Evolutionary conservation across 2,113 vertebrate genomes (phyloP).

Genomic region (Oostethus manadensis): DNA sequence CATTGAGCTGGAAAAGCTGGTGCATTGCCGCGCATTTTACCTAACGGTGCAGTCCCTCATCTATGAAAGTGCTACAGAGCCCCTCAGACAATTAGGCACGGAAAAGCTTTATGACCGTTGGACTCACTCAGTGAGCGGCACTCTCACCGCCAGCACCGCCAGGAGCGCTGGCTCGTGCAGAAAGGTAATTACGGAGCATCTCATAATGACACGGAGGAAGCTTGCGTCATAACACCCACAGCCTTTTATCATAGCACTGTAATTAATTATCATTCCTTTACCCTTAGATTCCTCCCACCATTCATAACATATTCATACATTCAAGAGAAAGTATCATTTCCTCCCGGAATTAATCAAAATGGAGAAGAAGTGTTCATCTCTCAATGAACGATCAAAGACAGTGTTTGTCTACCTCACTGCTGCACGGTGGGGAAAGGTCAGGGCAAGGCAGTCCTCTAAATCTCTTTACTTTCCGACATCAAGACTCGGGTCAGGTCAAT

Average conservation of each 20-base stretch:
- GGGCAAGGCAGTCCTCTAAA: slow-evolving; percentile 12
- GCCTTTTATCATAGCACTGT: slow-evolving; percentile 67
- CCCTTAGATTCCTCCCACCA: slow-evolving; percentile 76
- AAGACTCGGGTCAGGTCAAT: slow-evolving; percentile 11
- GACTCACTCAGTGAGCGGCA: slow-evolving; percentile 61
- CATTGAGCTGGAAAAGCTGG: slow-evolving; percentile 62
- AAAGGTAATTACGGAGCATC: slow-evolving; percentile 75
- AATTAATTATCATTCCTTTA: slow-evolving; percentile 76
- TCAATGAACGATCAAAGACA: slow-evolving; percentile 69
- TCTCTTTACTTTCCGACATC: background rate
- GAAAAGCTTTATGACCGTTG: slow-evolving; percentile 72
- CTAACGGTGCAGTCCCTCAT: slow-evolving; percentile 64
- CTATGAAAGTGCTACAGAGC: slow-evolving; percentile 70
- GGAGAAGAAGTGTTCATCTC: slow-evolving; percentile 57
- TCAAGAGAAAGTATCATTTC: slow-evolving; percentile 79
- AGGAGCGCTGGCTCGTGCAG: slow-evolving; percentile 69
- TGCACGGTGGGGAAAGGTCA: slow-evolving; percentile 11
- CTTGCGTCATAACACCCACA: slow-evolving; percentile 73
- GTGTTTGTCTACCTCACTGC: slow-evolving; percentile 52
- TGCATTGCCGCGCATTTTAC: slow-evolving; percentile 52
- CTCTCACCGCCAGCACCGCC: slow-evolving; percentile 65
- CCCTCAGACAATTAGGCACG: slow-evolving; percentile 73
- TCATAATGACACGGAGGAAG: slow-evolving; percentile 72
- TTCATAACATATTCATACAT: slow-evolving; percentile 82
- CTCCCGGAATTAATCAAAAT: slow-evolving; percentile 77